These are phyloP conservation scores for Heliothis peltigera DNA, from an alignment of 2,888 invertebrate genomes.

Conservation along the genomic window DNA sequence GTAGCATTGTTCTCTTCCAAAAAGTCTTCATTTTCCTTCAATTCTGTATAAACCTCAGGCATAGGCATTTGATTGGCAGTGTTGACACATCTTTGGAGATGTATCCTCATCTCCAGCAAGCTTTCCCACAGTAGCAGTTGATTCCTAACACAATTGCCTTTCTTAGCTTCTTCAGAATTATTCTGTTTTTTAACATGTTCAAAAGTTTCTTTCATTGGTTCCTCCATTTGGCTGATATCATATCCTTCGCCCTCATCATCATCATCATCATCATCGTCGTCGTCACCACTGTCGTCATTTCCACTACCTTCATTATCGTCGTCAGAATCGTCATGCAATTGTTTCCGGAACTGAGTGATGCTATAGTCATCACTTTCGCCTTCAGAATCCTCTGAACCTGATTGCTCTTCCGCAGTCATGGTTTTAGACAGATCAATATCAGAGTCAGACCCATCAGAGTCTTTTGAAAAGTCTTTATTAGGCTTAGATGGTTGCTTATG, in stretches of 20 bases:
- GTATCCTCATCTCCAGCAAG: constrained; percentile 95
- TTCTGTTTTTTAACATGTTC: constrained; percentile 90
- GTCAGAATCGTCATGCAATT: constrained; percentile 67
- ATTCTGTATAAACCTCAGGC: constrained; percentile 84
- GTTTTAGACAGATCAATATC: constrained; percentile 28
- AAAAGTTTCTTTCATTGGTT: constrained; percentile 88
- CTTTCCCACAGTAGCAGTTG: constrained; percentile 95
- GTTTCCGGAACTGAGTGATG: constrained; percentile 71
- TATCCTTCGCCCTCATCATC: constrained; percentile 79
- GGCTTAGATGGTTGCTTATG: constrained; percentile 28
- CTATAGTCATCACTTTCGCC: constrained; percentile 75
- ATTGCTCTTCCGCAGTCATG: constrained; percentile 59
- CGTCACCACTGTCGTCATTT: constrained; percentile 65
- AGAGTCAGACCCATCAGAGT: constrained; percentile 30
- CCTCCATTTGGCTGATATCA: constrained; percentile 84
- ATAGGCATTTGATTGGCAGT: constrained; percentile 95
- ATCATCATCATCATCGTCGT: constrained; percentile 65
- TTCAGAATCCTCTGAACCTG: constrained; percentile 64
- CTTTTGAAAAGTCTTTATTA: constrained; percentile 13
- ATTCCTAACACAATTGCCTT: constrained; percentile 92
- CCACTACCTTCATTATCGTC: constrained; percentile 52
- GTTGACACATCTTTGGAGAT: constrained; percentile 94
- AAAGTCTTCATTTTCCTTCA: constrained; percentile 88
- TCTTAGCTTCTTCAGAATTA: constrained; percentile 90
- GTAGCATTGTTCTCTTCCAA: constrained; percentile 85